Conservation (phyloP, 2,888 invertebrate species). For the Ditylenchus weischeri region DNA sequence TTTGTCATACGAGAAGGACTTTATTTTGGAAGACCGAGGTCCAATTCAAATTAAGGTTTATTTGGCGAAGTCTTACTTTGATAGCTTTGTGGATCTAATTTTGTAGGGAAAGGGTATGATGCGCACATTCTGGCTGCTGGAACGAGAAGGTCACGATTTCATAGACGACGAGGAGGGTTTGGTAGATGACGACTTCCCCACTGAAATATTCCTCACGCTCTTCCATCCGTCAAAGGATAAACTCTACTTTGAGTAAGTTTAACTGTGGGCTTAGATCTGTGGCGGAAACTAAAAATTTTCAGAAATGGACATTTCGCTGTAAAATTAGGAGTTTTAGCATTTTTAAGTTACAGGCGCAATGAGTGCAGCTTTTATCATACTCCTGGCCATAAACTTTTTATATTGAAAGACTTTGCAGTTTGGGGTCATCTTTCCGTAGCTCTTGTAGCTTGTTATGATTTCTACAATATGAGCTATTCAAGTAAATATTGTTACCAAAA, state of each 20-base stretch:
- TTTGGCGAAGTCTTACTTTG: neutral
- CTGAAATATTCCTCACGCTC: slow-evolving; percentile 49
- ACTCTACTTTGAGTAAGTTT: slow-evolving; percentile 34
- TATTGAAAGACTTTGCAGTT: too few species aligned
- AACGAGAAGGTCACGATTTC: slow-evolving; percentile 45
- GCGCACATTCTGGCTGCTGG: slow-evolving; percentile 57
- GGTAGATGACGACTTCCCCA: slow-evolving; percentile 32
- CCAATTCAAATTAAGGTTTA: slow-evolving; percentile 44
- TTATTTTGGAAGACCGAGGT: slow-evolving; percentile 54
- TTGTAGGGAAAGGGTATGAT: slow-evolving; percentile 56
- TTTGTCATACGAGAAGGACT: slow-evolving; percentile 40
- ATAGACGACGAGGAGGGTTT: slow-evolving; percentile 25
- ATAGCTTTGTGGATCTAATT: neutral
- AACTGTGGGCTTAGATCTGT: neutral
- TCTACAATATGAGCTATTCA: too few species aligned
- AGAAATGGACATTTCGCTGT: too few species aligned
- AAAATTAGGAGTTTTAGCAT: too few species aligned
- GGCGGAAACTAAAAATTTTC: too few species aligned
- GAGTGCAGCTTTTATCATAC: too few species aligned
- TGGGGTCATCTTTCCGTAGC: too few species aligned
- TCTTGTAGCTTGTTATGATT: too few species aligned
- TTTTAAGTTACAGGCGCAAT: too few species aligned
- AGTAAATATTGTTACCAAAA: too few species aligned
- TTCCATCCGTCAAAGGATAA: slow-evolving; percentile 24
- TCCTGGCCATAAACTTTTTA: too few species aligned